Conservation (phyloP, 2,797 vertebrate species). For the Cephalopachus bancanus region DNA sequence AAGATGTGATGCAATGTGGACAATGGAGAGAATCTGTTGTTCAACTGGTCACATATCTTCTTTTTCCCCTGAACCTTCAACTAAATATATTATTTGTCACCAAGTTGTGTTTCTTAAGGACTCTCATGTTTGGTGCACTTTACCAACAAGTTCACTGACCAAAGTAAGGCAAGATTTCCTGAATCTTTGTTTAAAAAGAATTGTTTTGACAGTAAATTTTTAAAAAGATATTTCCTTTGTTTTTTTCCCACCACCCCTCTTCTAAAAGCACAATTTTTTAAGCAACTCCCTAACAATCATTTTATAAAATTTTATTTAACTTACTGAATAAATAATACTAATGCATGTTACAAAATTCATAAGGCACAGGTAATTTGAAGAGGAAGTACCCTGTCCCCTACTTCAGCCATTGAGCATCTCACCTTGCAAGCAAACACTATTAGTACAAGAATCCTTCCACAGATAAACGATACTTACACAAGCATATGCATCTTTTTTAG, state of each 20-base stretch:
- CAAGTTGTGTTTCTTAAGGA: neutral
- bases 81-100: neutral
- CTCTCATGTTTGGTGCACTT: neutral
- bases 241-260: neutral
- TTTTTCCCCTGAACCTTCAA: neutral
- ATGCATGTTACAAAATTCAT: neutral
- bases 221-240: neutral
- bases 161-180: neutral
- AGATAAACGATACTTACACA: neutral
- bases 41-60: neutral
- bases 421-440: neutral
- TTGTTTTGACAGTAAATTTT: neutral
- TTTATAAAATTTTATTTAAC: neutral
- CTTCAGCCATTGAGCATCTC: rapidly evolving
- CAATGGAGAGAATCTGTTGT: constrained; percentile 29
- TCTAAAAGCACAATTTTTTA: neutral
- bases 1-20: constrained; percentile 5
- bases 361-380: neutral
- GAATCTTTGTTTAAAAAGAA: neutral
- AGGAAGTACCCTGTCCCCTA: neutral
- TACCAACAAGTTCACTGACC: neutral
- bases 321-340: neutral
- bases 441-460: neutral
- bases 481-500: neutral
- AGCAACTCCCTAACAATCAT: neutral